Percentiles rank a stretch among this genome's conserved stretches.
Conservation (phyloP, 2,888 invertebrate species). For the Germaria angustata region DNA sequence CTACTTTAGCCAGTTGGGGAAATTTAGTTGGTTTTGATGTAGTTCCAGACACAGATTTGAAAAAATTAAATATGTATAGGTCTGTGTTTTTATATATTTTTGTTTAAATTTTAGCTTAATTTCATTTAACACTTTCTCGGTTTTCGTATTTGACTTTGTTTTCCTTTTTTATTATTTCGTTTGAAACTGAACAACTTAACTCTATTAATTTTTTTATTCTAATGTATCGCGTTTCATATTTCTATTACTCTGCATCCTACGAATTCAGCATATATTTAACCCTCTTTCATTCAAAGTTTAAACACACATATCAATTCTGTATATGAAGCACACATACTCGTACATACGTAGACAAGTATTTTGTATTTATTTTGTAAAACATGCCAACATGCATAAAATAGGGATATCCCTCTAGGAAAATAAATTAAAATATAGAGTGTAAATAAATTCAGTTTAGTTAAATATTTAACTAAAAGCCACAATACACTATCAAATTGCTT, state of each 20-base stretch:
- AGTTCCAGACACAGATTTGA: background rate
- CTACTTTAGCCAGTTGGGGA: background rate
- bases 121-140: background rate
- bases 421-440: background rate
- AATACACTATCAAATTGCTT: too few species aligned
- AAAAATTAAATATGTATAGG: too few species aligned
- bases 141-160: background rate
- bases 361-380: background rate
- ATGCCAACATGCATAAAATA: background rate
- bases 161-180: background rate
- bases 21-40: background rate
- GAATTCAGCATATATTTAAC: conserved; percentile 17
- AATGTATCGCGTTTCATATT: background rate
- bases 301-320: background rate
- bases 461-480: background rate
- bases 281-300: background rate
- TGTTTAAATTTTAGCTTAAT: conserved; percentile 15
- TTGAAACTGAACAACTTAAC: conserved; percentile 6
- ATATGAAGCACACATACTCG: background rate
- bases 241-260: background rate
- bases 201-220: background rate
- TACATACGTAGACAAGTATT: background rate
- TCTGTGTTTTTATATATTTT: background rate
- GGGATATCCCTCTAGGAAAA: background rate
- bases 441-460: background rate